Conservation (phyloP, 2,797 vertebrate genomes). For the Mormyrus proboscirostris region DNA sequence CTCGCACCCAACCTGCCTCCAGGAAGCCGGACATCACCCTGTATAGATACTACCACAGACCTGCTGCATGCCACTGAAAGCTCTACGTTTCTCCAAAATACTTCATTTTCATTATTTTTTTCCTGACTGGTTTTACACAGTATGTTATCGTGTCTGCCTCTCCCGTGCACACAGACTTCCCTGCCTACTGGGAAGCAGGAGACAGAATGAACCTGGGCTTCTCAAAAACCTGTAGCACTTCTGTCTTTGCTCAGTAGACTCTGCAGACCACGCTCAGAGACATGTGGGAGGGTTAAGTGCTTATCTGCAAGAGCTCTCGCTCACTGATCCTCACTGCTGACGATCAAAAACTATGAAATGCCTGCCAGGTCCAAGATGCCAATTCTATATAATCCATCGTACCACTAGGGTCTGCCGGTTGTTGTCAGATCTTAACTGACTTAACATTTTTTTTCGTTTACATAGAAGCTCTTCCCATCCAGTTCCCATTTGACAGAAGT, state of each 20-base stretch:
- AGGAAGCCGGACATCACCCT: background rate
- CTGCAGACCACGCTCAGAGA: background rate
- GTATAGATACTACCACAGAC: slow-evolving; percentile 45
- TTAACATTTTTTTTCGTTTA: background rate
- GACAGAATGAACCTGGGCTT: background rate
- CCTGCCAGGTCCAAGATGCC: background rate
- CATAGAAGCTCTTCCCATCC: slow-evolving; percentile 1
- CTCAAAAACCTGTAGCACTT: background rate
- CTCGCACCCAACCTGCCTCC: slow-evolving; percentile 40
- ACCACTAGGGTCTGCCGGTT: background rate
- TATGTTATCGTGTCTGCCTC: background rate
- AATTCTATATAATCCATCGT: background rate
- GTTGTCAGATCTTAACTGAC: slow-evolving; percentile 6
- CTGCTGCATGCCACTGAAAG: slow-evolving; percentile 5
- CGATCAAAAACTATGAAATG: background rate
- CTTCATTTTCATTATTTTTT: background rate
- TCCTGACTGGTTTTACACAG: background rate
- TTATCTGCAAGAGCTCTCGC: background rate
- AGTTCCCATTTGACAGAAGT: background rate
- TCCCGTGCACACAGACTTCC: background rate
- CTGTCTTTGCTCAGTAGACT: background rate
- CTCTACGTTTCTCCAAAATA: slow-evolving; percentile 26
- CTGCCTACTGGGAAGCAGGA: background rate
- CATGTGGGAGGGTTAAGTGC: slow-evolving; percentile 10
- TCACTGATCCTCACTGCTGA: slow-evolving; percentile 14